phyloP scores from a whole-genome alignment of 1,140 invertebrate species.

The Thaumatotibia leucotreta region DNA sequence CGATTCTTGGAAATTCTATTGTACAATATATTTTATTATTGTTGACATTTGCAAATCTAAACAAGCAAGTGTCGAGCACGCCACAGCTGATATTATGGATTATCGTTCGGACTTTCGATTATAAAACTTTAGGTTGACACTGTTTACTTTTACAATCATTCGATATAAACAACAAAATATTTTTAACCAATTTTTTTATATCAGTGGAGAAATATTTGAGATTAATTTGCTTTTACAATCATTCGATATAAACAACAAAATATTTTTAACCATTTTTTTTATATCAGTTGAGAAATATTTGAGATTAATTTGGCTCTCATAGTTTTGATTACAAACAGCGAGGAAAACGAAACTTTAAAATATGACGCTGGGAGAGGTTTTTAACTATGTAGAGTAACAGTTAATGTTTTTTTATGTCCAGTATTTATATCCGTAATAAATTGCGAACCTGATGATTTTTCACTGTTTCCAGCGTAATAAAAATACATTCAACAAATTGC shows the following conservation, averaged over 20 bases:
- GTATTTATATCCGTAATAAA: neutral
- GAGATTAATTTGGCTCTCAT: neutral
- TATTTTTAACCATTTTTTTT: neutral
- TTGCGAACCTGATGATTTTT: neutral
- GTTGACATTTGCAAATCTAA: neutral
- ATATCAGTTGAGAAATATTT: neutral
- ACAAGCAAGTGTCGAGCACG: neutral
- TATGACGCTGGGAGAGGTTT: neutral
- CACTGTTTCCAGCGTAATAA: too few species aligned
- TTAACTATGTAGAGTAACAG: neutral
- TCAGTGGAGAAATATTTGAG: neutral
- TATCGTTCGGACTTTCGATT: neutral
- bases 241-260: too few species aligned
- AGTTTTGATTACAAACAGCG: neutral
- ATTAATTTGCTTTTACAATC: too few species aligned
- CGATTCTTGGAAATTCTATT: neutral
- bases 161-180: neutral
- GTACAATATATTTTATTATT: conserved; percentile 3
- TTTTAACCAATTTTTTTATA: neutral
- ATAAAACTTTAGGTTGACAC: neutral
- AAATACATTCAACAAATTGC: too few species aligned
- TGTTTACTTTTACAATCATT: neutral
- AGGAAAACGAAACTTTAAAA: neutral
- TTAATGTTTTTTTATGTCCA: neutral
- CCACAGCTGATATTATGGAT: neutral